Evolutionary conservation across 2,113 vertebrate species (phyloP), one percentile per base, ranked within the genome.

Genomic region (Leucosticte australis): DNA sequence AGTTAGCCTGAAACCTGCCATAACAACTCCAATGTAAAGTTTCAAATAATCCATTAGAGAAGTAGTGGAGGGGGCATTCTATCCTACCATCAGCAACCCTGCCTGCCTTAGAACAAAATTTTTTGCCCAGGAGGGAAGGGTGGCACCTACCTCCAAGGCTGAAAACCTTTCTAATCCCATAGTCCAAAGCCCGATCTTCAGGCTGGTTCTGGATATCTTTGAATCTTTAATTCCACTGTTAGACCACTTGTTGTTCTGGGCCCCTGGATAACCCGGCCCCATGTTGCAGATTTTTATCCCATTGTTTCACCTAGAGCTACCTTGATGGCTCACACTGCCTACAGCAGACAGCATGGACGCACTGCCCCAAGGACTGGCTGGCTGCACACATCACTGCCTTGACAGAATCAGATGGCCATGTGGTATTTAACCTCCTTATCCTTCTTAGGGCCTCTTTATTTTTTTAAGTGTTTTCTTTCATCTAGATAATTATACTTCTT

Each of bases 331-430:
- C 18, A 18, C 16, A n/a, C 5, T 8, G 4, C 13, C 20, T 28
- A 7, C 23, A 71, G 27, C 12, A 42, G 44, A 28, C 26, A 84
- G 30, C 24, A 14, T 1, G 2, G 55, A 49, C 1, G 4, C 26
- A 39, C 2, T 82, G 5, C 9, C 13, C 12, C 3, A 3, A 24
- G 11, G 28, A 53, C 30, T 57, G 50, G 2, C 18, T 81, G 52
- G 16, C 21, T 81, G 24, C 35, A 42, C 18, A 27, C 2, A 17
- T 74, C 28, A 20, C 53, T 92, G 33, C 30, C 28, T 74, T 78
- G 31, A 37, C 46, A 50, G 37, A 12, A n/a, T 47, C 1, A 0
- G 30, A 53, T n/a, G 22, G 6, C 16, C 4, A 0, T 21, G 30
- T 16, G 49, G 7, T 59, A 42, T 74, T 74, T 62, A 46, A 30